Evolutionary conservation across 92 coral and sea anemone species (phyloP), one percentile per base, ranked within the genome.

Genomic region (Heteractis magnifica): DNA sequence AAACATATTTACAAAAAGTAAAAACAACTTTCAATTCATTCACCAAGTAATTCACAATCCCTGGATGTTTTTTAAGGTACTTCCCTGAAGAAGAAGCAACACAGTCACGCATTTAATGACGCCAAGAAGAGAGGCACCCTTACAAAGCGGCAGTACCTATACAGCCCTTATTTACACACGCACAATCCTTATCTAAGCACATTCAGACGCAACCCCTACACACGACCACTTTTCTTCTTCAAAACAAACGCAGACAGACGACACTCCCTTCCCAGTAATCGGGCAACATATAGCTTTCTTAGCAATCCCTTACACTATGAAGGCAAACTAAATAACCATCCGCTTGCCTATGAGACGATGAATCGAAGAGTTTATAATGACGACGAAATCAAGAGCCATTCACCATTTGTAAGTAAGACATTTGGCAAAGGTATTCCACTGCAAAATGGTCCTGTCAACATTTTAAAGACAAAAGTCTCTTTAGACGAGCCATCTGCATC

Each of bases 361-460:
- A 20, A 26, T 23, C 73, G 10, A 23, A 26, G 9, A 10, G 49
- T 26, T 68, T 4, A 3, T 26, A 20, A 7, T 26, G 49, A 68
- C 16, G 6, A 13, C 26, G 8, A 20, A 18, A 62, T n/a, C 9
- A 23, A 8, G 41, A 62, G 6, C n/a, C 48, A 23, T 21, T 8
- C 73, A 10, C 14, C 23, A 23, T 6, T 8, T 14, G 51, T 49
- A n/a, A 14, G 44, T 44, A 74, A n/a, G 56, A 74, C 44, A 5
- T 19, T 6, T 49, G 20, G 59, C 34, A 70, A 71, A 23, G 84
- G 77, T 4, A 51, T 70, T 51, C 84, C 84, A 51, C 77, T 81
- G 11, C 50, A 68, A 5, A 4, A 26, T 19, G 52, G 52, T 14
- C 73, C 73, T 7, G 14, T 13, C 4, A 48, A 9, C 4, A 68